Conservation (phyloP, 2,797 vertebrate species). For the Enteromius anoplus region DNA sequence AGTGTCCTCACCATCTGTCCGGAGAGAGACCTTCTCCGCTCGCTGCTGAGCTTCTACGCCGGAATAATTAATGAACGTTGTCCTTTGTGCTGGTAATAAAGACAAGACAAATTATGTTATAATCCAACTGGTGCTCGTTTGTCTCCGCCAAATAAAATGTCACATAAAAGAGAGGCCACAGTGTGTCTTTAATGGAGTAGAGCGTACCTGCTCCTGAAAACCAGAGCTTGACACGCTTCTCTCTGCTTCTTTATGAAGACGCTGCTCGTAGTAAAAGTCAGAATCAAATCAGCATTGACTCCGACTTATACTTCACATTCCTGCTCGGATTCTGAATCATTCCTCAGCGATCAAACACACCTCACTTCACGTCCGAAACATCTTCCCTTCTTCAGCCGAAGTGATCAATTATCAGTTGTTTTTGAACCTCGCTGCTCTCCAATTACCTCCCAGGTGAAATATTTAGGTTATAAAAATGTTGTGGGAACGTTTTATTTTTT, state of each 20-base stretch:
- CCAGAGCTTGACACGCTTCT: background rate
- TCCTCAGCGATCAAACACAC: slow-evolving; percentile 17
- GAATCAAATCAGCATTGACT: background rate
- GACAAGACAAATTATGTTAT: slow-evolving; percentile 99
- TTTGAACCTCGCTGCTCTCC: background rate
- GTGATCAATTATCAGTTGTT: background rate
- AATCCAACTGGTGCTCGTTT: slow-evolving; percentile 99
- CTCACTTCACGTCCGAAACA: background rate
- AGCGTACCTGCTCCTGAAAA: slow-evolving; percentile 92
- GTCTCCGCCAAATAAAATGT: slow-evolving; percentile 99
- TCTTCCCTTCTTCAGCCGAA: slow-evolving; percentile 38
- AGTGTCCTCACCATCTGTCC: slow-evolving; percentile 99
- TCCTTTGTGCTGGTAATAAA: slow-evolving; percentile 99
- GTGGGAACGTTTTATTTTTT: background rate
- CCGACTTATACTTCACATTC: background rate
- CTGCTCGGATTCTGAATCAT: too few species aligned
- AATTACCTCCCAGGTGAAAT: background rate
- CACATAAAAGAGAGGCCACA: slow-evolving; percentile 99
- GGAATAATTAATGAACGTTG: slow-evolving; percentile 99
- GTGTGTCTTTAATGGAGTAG: slow-evolving; percentile 98
- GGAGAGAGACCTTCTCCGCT: slow-evolving; percentile 99
- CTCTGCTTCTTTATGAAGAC: slow-evolving; percentile 15
- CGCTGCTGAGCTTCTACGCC: slow-evolving; percentile 98
- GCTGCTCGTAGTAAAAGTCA: background rate
- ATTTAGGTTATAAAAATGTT: background rate